A percentile compares a stretch with the other conserved stretches of the same genome.
These are phyloP conservation scores for Ophonus ardosiacus DNA, from an alignment of 2,888 invertebrate species.

Conservation along the genomic window DNA sequence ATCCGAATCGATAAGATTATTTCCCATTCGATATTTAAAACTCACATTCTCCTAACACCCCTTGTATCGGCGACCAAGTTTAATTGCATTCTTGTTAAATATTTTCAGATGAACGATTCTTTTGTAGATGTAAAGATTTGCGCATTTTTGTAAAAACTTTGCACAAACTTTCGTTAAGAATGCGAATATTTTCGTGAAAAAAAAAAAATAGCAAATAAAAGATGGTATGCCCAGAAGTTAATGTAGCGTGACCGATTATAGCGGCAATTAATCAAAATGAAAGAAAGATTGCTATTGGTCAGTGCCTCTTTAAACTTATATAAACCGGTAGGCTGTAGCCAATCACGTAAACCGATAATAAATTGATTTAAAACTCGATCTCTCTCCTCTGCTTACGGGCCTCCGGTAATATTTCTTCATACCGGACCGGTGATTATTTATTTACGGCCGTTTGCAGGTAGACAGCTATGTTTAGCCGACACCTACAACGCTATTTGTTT, in stretches of 20 bases:
- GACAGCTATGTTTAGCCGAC: constrained; percentile 12
- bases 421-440: constrained; percentile 14
- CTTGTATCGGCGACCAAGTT: constrained; percentile 32
- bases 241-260: constrained; percentile 62
- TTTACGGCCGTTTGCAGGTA: constrained; percentile 7
- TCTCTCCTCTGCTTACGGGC: neutral
- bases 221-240: constrained; percentile 61
- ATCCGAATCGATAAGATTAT: neutral
- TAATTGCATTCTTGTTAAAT: constrained; percentile 66
- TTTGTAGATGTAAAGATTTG: constrained; percentile 61
- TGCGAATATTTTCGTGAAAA: constrained; percentile 56
- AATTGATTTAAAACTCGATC: constrained; percentile 37
- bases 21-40: neutral
- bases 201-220: constrained; percentile 62
- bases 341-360: constrained; percentile 46
- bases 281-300: neutral
- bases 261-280: constrained; percentile 55
- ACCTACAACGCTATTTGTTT: neutral
- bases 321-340: constrained; percentile 19
- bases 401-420: constrained; percentile 25
- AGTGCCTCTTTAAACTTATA: constrained; percentile 21
- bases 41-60: neutral
- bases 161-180: constrained; percentile 48
- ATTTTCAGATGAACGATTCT: constrained; percentile 63
- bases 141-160: constrained; percentile 52